Evolutionary conservation across 2,113 vertebrate genomes (phyloP), one percentile per base, ranked within the genome.

Genomic region (Bos javanicus): DNA sequence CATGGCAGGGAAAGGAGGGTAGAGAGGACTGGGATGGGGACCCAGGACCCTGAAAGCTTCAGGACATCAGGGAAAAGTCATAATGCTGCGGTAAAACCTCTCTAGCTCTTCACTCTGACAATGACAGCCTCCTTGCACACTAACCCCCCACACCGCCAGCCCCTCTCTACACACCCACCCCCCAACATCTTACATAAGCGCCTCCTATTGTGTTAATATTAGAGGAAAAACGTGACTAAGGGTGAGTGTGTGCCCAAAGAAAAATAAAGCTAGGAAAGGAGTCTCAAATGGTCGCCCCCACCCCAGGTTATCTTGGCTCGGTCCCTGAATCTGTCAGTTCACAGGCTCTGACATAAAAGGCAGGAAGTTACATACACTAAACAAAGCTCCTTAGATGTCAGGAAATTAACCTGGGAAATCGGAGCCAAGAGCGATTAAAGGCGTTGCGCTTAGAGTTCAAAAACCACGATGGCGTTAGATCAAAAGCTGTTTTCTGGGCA

Each of bases 341-440:
- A 93, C 98, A 95, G 71, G 91, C 97, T 97, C 91, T 94, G 96
- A 97, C 97, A 98, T 98, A 97, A 98, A 98, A 98, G 98, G 95
- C 98, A 98, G 98, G 98, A 98, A 98, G 98, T 96, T 96, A 93
- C 97, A 90, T 84, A 89, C 19, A 1, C 93, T 87, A 90, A 97
- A 98, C 97, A 98, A 98, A 98, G 91, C 97, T 97, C 97, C 98
- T 98, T 94, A 98, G 98, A 98, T 98, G 98, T 98, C 97, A 98
- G 98, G 97, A 98, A 98, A 98, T 98, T 97, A 98, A 98, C 98
- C 98, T 98, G 96, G 86, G 96, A 97, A 96, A 87, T 91, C 48
- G 0, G 92, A 98, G 98, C 98, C 98, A 98, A 96, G 81, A 85
- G 71, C 14, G 86, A 97, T 98, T 97, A 97, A 91, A 97, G 94